Percentiles rank a stretch among this genome's conserved stretches.
phyloP scores from a whole-genome alignment of 2,888 invertebrate species.

The Tanytarsus gracilentus region DNA sequence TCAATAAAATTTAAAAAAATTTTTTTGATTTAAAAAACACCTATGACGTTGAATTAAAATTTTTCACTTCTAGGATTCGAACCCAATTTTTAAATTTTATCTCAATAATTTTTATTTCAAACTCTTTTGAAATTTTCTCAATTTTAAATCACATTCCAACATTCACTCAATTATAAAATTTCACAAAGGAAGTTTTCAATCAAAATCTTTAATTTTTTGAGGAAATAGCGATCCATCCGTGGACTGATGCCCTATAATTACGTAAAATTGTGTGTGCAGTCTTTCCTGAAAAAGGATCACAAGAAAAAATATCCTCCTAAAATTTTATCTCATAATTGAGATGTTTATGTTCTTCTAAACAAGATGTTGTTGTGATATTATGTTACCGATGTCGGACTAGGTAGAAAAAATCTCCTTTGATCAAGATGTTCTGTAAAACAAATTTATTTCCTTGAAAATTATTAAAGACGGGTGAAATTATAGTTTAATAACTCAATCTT shows the following conservation, averaged over 20 bases:
- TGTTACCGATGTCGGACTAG: not conserved
- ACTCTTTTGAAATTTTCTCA: not conserved
- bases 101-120: not conserved
- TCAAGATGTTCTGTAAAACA: not conserved
- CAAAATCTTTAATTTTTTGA: not conserved
- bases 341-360: not conserved
- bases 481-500: not conserved
- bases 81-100: too few species aligned
- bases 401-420: not conserved
- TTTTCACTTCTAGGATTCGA: too few species aligned
- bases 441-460: not conserved
- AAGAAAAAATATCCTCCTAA: not conserved
- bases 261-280: not conserved
- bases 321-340: not conserved
- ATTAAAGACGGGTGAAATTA: not conserved
- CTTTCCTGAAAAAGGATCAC: not conserved
- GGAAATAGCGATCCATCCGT: not conserved
- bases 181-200: constrained; percentile 11
- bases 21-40: too few species aligned
- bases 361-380: not conserved
- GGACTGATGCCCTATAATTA: not conserved
- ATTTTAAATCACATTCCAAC: not conserved
- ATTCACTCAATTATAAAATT: too few species aligned
- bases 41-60: too few species aligned
- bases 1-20: too few species aligned